Evolutionary conservation across 2,113 vertebrate species (phyloP), one percentile per base, ranked within the genome.

Genomic region (Urocynchramus pylzowi): DNA sequence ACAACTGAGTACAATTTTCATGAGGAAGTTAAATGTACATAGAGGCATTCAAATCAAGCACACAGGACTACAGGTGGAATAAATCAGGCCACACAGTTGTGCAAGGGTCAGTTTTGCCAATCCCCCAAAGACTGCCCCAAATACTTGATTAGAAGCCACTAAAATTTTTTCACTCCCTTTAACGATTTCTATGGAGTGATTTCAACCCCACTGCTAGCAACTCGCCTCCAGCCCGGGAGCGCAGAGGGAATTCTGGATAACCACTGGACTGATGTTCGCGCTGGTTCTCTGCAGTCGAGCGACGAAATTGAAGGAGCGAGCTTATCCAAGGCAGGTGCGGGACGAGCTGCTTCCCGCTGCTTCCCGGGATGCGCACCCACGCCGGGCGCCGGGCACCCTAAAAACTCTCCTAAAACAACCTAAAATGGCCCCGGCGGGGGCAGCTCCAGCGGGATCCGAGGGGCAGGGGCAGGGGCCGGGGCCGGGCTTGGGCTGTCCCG

Each of bases 221-320:
- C 42, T 75, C 2, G 0, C 4, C 39, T 65, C 1, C 37, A 11
- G 21, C 7, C 30, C 0, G 1, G 17, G 11, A 39, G 24, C 11
- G 2, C 1, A 6, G 37, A 3, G 52, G 15, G 10, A 31, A 54
- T 47, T 17, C 0, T 3, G 27, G 22, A 18, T 8, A 23, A 50
- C 12, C 5, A 0, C 0, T 1, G 20, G 13, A 9, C 26, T 6
- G 30, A 24, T 3, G 63, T 18, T 73, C 4, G 39, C 21, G 1
- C 31, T 2, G 21, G 16, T 6, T 11, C 3, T 16, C 5, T 11
- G 28, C 56, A 21, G 16, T 0, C 33, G 1, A 30, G 20, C 39
- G 1, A 9, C 6, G 35, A 6, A 10, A 11, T 0, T 11, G 13
- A 19, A 50, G 35, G 16, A 10, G 14, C 7, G 10, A 3, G 3